Conservation (phyloP, 2,797 vertebrate genomes). For the Tapirus indicus region DNA sequence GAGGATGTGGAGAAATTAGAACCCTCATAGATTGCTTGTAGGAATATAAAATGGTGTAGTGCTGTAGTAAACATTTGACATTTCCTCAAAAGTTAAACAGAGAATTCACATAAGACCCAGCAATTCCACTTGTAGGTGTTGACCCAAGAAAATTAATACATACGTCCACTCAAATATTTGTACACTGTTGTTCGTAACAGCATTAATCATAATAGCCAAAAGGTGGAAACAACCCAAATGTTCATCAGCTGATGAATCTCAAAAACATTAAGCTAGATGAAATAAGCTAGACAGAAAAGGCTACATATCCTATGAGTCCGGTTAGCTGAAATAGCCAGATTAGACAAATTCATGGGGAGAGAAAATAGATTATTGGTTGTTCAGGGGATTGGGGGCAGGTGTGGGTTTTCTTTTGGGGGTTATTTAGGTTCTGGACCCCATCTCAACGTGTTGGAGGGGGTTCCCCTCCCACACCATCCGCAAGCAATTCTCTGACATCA, state of each 20-base stretch:
- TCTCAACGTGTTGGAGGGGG: neutral
- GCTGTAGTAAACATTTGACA: neutral
- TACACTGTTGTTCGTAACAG: neutral
- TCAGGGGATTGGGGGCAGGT: neutral
- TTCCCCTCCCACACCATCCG: neutral
- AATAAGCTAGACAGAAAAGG: neutral
- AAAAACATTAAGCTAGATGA: neutral
- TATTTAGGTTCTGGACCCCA: neutral
- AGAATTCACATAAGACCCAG: neutral
- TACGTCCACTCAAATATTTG: neutral
- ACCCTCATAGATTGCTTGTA: neutral
- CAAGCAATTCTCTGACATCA: neutral
- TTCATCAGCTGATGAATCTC: neutral
- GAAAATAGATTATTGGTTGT: neutral
- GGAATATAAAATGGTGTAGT: neutral
- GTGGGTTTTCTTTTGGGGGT: neutral
- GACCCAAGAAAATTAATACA: neutral
- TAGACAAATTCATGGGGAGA: neutral
- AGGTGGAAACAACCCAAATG: neutral
- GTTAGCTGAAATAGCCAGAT: neutral
- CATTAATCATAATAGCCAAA: neutral
- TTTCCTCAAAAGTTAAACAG: neutral
- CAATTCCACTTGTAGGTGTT: neutral
- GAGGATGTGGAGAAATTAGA: neutral
- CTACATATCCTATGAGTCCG: neutral